Evolutionary conservation across 2,888 invertebrate genomes (phyloP).

Genomic region (Automeris io): DNA sequence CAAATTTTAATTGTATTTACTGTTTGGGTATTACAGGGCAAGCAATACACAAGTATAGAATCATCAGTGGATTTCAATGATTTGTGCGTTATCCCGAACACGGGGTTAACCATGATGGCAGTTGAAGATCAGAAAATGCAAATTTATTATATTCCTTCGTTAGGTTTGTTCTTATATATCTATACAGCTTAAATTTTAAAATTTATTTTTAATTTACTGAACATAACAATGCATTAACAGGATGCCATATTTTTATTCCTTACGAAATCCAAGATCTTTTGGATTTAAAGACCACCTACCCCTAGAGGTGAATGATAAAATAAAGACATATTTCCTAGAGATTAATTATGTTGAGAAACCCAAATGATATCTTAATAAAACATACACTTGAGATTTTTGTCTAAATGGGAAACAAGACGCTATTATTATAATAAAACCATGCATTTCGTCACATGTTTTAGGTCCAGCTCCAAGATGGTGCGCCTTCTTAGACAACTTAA

Average conservation of each 20-base stretch:
- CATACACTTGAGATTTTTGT: no score
- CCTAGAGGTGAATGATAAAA: no score
- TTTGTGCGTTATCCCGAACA: slow-evolving; percentile 91
- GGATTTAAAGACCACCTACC: no score
- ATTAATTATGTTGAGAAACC: no score
- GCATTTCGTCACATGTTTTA: slow-evolving; percentile 23
- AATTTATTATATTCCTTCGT: slow-evolving; percentile 93
- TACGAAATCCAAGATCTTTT: no score
- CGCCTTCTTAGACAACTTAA: slow-evolving; percentile 95
- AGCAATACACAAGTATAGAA: slow-evolving; percentile 95
- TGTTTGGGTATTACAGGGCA: slow-evolving; percentile 88
- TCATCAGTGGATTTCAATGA: slow-evolving; percentile 92
- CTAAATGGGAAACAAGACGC: no score
- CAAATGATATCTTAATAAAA: no score
- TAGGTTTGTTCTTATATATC: slow-evolving; percentile 53
- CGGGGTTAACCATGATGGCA: slow-evolving; percentile 95
- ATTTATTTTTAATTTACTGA: background rate
- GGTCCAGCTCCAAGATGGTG: slow-evolving; percentile 99
- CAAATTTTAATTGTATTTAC: slow-evolving; percentile 13
- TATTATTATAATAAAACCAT: background rate
- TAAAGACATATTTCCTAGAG: no score
- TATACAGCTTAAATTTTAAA: background rate
- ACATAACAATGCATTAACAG: background rate
- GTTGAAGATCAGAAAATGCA: slow-evolving; percentile 96
- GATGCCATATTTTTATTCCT: background rate